These are phyloP conservation scores for Phengaris arion DNA, from an alignment of 2,888 invertebrate genomes.

Conservation along the genomic window DNA sequence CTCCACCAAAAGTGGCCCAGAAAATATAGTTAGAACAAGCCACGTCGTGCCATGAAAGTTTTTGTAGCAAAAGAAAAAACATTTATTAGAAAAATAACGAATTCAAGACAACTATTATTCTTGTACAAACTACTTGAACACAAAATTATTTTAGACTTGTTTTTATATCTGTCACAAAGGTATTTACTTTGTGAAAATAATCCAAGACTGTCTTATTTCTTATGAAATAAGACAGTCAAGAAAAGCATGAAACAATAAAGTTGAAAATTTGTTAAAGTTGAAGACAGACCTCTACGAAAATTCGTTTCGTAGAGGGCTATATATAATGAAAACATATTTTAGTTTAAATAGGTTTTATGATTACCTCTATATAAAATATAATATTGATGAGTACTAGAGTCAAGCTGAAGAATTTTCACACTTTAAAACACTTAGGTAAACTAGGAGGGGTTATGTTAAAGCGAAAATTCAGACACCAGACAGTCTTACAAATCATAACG, in stretches of 20 bases:
- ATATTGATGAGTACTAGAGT: no score
- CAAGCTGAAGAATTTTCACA: no score
- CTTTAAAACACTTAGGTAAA: no score
- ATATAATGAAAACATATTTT: no score
- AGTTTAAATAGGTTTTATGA: no score
- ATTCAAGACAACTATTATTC: constrained; percentile 19
- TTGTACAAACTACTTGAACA: constrained; percentile 6
- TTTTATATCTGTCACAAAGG: neutral
- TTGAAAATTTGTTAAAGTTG: neutral
- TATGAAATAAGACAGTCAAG: no score
- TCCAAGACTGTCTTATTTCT: no score
- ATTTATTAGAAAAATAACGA: constrained; percentile 28
- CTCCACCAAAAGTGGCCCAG: neutral
- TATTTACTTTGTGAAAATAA: neutral
- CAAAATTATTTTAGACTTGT: neutral
- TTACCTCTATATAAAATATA: no score
- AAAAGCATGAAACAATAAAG: neutral
- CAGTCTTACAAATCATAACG: no score
- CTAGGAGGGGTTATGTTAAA: no score
- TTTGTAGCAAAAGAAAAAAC: constrained; percentile 27
- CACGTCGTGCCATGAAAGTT: constrained; percentile 26
- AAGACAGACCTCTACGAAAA: neutral
- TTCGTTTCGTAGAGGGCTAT: neutral
- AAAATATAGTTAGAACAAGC: constrained; percentile 27
- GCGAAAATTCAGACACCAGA: no score